Evolutionary conservation across 2,888 invertebrate species (phyloP).

Genomic region (Andrena praecox): DNA sequence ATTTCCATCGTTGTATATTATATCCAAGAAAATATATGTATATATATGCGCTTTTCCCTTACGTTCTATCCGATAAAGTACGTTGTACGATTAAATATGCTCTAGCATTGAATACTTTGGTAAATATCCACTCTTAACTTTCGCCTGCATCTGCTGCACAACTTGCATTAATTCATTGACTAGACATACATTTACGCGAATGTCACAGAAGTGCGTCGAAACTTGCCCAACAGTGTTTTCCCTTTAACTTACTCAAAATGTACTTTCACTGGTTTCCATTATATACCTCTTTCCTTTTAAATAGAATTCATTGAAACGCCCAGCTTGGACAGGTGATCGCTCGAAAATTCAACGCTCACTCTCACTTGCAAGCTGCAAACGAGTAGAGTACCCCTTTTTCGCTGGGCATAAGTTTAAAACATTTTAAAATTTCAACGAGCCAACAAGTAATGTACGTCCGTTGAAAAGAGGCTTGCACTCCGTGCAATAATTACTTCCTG

Average conservation of each 20-base stretch:
- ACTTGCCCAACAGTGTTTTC: background rate
- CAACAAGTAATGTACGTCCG: slow-evolving; percentile 6
- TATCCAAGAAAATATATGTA: slow-evolving; percentile 25
- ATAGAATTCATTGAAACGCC: background rate
- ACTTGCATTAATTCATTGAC: slow-evolving; percentile 62
- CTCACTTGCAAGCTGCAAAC: slow-evolving; percentile 70
- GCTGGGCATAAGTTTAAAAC: background rate
- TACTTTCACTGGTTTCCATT: background rate
- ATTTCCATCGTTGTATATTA: slow-evolving; percentile 23
- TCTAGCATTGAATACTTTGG: slow-evolving; percentile 59
- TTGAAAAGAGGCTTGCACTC: background rate
- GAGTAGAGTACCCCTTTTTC: slow-evolving; percentile 59
- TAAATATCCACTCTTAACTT: slow-evolving; percentile 38
- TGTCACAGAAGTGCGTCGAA: slow-evolving; percentile 14
- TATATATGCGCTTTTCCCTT: slow-evolving; percentile 17
- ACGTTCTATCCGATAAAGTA: slow-evolving; percentile 39
- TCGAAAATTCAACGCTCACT: slow-evolving; percentile 48
- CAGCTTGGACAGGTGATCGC: background rate
- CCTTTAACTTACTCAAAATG: slow-evolving; percentile 2
- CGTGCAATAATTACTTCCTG: slow-evolving; percentile 5
- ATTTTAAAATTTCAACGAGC: background rate
- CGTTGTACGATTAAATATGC: slow-evolving; percentile 39
- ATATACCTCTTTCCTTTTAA: background rate
- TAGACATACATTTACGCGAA: slow-evolving; percentile 61
- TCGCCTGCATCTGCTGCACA: slow-evolving; percentile 13